Base-by-base conservation (phyloP, 1,140 invertebrate genomes). In the honey bee (Apis mellifera) region DNA sequence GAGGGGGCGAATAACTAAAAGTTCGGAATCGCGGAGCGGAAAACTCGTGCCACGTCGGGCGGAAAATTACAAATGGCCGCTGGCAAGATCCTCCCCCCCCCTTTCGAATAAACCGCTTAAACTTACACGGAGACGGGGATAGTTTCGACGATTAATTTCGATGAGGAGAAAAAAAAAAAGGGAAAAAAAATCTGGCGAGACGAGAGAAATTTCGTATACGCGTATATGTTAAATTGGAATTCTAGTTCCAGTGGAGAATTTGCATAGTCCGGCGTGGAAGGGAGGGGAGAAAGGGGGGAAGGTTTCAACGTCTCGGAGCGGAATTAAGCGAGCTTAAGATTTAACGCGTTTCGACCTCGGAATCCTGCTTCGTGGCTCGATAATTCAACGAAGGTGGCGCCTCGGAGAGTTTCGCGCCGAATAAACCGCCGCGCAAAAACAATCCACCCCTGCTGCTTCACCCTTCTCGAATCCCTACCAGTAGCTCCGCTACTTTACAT, bases 51-150 rank as follows among this genome's bases (percentile, higher is more conserved):
- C 88, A 91, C 88, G 91, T 91, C 82, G 90, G 90, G 87, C 84
- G 90, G 86, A 92, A 92, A 92, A 92, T 92, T 91, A 91, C 90
- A 90, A 90, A 91, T 90, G 87, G 89, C 88, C 90, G 89, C 89
- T 91, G 86, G 84, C 87, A 89, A 90, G 72, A 74, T 66, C 64
- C 62, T 54, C 26, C 62, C 57, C 54, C 55, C 80, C 80, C 59
- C 60, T 21, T 13, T 55, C 77, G 52, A 84, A 81, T 84, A 84
- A 86, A 90, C 84, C 84, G 69, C 62, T 71, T 68, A 66, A 69
- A 52, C 66, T 73, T 48, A 57, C 64, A 59, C 17, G 11, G 17
- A 26, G 42, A 42, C 32, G 32, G 3, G 32, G 32, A 42, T 42
- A 42, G 32, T 42, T 42, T 42, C 32, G 32, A 42, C 32, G 32